A percentile compares a stretch with the other conserved stretches of the same genome.
Evolutionary conservation across 2,888 invertebrate genomes (phyloP).

Genomic region (Melanostoma mellinum): DNA sequence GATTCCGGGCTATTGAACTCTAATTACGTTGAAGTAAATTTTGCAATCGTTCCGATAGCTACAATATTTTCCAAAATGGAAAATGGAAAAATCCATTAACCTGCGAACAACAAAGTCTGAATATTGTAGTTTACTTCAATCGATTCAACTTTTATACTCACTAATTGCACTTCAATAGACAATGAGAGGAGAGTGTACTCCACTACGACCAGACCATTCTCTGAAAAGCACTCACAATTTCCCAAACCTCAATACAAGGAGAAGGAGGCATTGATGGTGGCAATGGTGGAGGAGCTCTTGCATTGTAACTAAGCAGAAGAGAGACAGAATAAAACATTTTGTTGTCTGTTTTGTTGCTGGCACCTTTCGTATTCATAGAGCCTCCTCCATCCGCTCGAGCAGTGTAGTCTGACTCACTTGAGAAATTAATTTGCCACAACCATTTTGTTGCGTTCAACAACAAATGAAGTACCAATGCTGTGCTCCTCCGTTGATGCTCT

Average conservation of each 20-base stretch:
- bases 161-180: constrained; percentile 62
- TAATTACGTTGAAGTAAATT: constrained; percentile 24
- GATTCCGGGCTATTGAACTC: constrained; percentile 3
- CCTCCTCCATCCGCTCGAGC: constrained; percentile 6
- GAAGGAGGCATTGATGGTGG: neutral
- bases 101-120: neutral
- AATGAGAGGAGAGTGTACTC: constrained; percentile 40
- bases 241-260: neutral
- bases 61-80: constrained; percentile 16
- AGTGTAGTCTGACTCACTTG: constrained; percentile 9
- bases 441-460: constrained; percentile 36
- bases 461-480: constrained; percentile 29
- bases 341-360: constrained; percentile 24
- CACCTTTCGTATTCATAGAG: neutral
- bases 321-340: constrained; percentile 30
- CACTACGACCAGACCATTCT: constrained; percentile 24
- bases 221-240: constrained; percentile 25
- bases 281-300: neutral
- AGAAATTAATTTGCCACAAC: constrained; percentile 41
- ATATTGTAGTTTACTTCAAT: constrained; percentile 11
- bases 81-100: constrained; percentile 6
- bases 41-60: neutral
- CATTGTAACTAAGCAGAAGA: constrained; percentile 31
- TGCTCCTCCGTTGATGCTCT: neutral
- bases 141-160: constrained; percentile 46